Conservation (phyloP, 1,140 invertebrate species). For the Bombus turneri region DNA sequence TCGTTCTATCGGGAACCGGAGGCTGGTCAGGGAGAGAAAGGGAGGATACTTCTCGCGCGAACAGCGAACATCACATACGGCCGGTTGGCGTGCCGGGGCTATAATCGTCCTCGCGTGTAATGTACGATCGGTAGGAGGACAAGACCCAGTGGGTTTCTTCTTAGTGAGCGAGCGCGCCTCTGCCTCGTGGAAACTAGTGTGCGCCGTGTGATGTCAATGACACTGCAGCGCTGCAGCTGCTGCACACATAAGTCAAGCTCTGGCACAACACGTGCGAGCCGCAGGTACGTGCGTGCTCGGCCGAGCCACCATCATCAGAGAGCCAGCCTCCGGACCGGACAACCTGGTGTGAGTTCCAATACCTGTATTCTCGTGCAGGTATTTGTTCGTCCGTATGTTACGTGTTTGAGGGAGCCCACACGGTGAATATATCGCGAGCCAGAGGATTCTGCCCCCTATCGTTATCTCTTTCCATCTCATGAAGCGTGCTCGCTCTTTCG, state of each 20-base stretch:
- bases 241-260: slow-evolving; percentile 75
- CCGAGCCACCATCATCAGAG: slow-evolving; percentile 17
- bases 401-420: slow-evolving; percentile 19
- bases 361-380: slow-evolving; percentile 13
- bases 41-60: slow-evolving; percentile 60
- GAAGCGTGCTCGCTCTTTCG: neutral
- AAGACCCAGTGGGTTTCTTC: slow-evolving; percentile 66
- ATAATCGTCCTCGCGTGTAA: slow-evolving; percentile 78
- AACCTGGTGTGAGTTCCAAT: slow-evolving; percentile 30
- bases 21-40: slow-evolving; percentile 22
- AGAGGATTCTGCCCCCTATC: slow-evolving; percentile 22
- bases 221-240: slow-evolving; percentile 76
- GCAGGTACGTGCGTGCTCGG: slow-evolving; percentile 53
- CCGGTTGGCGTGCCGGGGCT: slow-evolving; percentile 69
- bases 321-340: neutral
- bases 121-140: slow-evolving; percentile 75
- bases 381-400: slow-evolving; percentile 54
- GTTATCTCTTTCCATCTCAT: neutral
- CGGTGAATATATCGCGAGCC: slow-evolving; percentile 30
- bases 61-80: slow-evolving; percentile 64
- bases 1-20: neutral
- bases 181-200: slow-evolving; percentile 72
- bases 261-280: slow-evolving; percentile 66
- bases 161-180: slow-evolving; percentile 61
- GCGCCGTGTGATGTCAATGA: slow-evolving; percentile 78